Evolutionary conservation across 2,797 vertebrate genomes (phyloP), one percentile per base, ranked within the genome.

Genomic region (Anniella stebbinsi): DNA sequence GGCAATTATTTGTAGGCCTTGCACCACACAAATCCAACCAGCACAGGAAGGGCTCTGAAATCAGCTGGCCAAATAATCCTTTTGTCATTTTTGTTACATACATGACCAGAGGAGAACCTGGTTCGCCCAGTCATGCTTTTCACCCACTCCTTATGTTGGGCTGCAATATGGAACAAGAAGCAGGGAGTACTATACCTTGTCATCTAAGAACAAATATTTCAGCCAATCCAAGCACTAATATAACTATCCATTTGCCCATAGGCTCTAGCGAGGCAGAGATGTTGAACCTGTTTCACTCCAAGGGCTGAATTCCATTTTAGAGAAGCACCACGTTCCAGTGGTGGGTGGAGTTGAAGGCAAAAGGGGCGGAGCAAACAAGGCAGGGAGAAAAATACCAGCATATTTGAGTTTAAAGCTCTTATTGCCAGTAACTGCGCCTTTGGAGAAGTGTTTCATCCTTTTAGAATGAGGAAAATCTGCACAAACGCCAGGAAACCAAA

Each of bases 11-110:
- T 36, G 11, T 36, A 77, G 28, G 1, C 69, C 5, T 67, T 51
- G 60, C 51, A 57, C 63, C 10, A 7, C 36, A 87, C 23, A 67
- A 70, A 80, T 54, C 25, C 70, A 70, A 81, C 41, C 69, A 82
- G 38, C 72, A 76, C 48, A 89, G 41, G 41, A 84, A 84, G 33
- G 88, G 63, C n/a, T 51, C 33, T 0, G 60, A 89, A 86, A 51
- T 84, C 38, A 76, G 21, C 28, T 73, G 12, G 67, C 18, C 17
- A 38, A 89, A 89, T 67, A 33, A 89, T 54, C 60, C 45, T 25
- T 69, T 51, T 75, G 81, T 10, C 76, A 28, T 70, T 75, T 75
- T 33, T 63, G 54, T 88, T 89, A 21, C 25, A 15, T 41, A 7
- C 67, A 77, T 51, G 69, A 66, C 15, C 66, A 81, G 66, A 18